Percentiles rank a stretch among this genome's conserved stretches.
Conservation (phyloP, 2,797 vertebrate genomes). For the Sandelia bainsii region DNA sequence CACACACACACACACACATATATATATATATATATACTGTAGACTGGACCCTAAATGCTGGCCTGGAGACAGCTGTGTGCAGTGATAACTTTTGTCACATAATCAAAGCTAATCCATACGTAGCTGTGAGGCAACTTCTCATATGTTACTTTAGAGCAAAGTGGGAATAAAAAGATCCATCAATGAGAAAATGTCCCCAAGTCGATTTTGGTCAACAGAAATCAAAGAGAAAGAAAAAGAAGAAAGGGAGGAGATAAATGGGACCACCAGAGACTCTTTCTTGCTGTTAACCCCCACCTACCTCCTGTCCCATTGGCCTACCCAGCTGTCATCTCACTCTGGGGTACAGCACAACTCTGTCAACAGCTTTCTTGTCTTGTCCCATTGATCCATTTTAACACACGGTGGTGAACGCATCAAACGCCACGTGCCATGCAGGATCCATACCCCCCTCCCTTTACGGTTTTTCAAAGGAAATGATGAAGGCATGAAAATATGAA, state of each 20-base stretch:
- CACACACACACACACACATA: too few relatives aligned
- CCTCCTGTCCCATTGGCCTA: conserved; percentile 69
- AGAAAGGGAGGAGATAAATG: conserved; percentile 64
- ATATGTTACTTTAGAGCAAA: conserved; percentile 71
- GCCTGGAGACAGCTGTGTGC: conserved; percentile 50
- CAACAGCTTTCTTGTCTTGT: conserved; percentile 74
- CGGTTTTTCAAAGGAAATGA: conserved; percentile 79
- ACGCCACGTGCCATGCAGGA: conserved; percentile 63
- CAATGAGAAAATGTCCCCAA: conserved; percentile 65
- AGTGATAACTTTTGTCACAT: conserved; percentile 70
- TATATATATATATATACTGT: neutral
- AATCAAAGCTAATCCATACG: conserved; percentile 77
- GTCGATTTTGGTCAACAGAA: conserved; percentile 73
- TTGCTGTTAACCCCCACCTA: conserved; percentile 62
- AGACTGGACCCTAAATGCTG: conserved; percentile 36
- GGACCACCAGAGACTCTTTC: conserved; percentile 48
- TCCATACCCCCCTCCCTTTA: conserved; percentile 56
- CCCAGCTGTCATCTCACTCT: conserved; percentile 67
- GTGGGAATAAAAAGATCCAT: conserved; percentile 68
- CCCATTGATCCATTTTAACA: conserved; percentile 79
- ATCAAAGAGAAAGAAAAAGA: conserved; percentile 67
- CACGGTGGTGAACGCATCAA: conserved; percentile 75
- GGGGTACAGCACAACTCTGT: conserved; percentile 57
- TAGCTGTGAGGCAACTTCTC: conserved; percentile 65
- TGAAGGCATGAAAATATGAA: conserved; percentile 85